A percentile compares a stretch with the other conserved stretches of the same genome.
phyloP scores from a whole-genome alignment of 1,140 invertebrate genomes.

The Sitophilus oryzae region DNA sequence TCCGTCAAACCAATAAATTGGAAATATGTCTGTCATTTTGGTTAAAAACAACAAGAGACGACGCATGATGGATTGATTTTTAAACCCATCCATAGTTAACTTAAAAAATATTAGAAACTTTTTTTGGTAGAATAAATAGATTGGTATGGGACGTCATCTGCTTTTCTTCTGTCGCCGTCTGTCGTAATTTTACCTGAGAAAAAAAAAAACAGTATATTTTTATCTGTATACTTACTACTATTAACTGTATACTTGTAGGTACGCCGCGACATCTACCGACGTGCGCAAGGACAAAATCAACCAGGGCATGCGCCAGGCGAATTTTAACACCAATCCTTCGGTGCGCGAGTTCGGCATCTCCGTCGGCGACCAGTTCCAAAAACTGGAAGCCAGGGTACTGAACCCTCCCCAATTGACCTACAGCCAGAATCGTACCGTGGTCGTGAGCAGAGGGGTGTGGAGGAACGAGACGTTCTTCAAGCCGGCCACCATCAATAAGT shows the following conservation, averaged over 20 bases:
- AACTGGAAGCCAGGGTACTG: conserved; percentile 53
- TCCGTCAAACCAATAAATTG: too few relatives aligned
- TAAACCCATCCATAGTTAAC: too few relatives aligned
- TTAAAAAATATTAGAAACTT: too few relatives aligned
- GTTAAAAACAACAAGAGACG: too few relatives aligned
- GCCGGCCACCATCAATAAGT: conserved; percentile 32
- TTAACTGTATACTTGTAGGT: conserved; percentile 16
- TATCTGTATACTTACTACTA: not conserved
- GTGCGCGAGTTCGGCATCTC: conserved; percentile 56
- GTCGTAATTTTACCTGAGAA: too few relatives aligned
- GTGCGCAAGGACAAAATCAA: conserved; percentile 58
- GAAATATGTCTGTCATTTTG: too few relatives aligned
- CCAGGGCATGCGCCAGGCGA: conserved; percentile 47
- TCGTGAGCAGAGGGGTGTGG: conserved; percentile 48
- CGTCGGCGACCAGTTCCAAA: conserved; percentile 50
- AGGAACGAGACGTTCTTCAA: conserved; percentile 38
- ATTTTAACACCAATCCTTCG: conserved; percentile 47
- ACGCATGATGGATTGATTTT: too few relatives aligned
- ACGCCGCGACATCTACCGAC: conserved; percentile 56
- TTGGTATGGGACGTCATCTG: too few relatives aligned
- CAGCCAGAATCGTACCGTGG: conserved; percentile 20
- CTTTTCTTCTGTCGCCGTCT: too few relatives aligned
- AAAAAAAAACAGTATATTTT: not conserved
- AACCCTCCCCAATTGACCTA: conserved; percentile 51
- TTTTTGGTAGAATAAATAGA: too few relatives aligned